A percentile compares a stretch with the other conserved stretches of the same genome.
phyloP scores from a whole-genome alignment of 2,113 vertebrate species.

The Podarcis cretensis region DNA sequence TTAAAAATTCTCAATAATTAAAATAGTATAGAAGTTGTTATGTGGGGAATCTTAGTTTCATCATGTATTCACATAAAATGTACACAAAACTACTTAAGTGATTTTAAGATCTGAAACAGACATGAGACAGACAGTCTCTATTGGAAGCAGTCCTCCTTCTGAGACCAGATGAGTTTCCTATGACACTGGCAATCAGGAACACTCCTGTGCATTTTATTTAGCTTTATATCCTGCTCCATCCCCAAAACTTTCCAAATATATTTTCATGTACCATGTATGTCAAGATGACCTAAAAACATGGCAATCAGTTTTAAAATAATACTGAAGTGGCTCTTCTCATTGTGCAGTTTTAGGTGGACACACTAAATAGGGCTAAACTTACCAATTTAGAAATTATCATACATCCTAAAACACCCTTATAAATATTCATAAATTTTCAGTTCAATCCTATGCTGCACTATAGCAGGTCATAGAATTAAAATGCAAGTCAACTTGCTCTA shows the following conservation, averaged over 20 bases:
- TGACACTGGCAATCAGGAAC: neutral
- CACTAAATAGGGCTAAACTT: neutral
- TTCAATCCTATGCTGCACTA: neutral
- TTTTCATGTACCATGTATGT: neutral
- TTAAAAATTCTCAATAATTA: conserved; percentile 49
- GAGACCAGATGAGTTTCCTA: neutral
- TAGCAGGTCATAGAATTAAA: neutral
- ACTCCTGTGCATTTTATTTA: neutral
- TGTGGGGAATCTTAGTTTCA: conserved; percentile 58
- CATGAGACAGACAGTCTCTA: neutral
- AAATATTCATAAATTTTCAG: neutral
- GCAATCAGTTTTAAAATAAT: neutral
- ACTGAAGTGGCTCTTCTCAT: neutral
- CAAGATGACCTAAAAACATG: neutral
- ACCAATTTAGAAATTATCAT: neutral
- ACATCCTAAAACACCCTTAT: neutral
- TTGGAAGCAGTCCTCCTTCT: neutral
- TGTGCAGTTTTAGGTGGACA: neutral
- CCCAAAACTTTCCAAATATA: neutral
- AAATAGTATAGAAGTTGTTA: conserved; percentile 60
- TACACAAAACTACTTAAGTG: neutral
- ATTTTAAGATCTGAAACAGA: conserved; percentile 10
- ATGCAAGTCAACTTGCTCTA: neutral
- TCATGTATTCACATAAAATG: neutral
- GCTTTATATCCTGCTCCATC: neutral